A percentile compares a stretch with the other conserved stretches of the same genome.
phyloP scores from a whole-genome alignment of 2,113 vertebrate genomes.

The Brienomyrus longianalis region DNA sequence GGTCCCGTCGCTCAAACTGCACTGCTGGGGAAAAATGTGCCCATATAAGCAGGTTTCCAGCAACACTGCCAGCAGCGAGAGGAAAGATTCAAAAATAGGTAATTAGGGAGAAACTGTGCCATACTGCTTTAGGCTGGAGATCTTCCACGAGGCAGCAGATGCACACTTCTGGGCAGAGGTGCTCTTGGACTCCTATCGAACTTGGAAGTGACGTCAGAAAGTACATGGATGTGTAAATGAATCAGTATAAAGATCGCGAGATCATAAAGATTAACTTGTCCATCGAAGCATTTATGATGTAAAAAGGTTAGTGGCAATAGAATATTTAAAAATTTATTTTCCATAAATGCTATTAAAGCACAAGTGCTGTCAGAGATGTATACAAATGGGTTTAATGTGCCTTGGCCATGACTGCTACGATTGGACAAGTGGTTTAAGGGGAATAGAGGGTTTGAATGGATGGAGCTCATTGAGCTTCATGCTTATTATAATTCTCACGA shows the following conservation, averaged over 20 bases:
- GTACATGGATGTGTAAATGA: background rate
- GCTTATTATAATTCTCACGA: background rate
- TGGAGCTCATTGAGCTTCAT: background rate
- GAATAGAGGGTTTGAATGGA: background rate
- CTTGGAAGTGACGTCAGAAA: background rate
- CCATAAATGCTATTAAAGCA: background rate
- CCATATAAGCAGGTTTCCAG: background rate
- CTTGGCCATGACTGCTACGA: background rate
- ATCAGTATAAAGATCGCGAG: background rate
- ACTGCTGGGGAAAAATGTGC: background rate
- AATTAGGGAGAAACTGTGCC: background rate
- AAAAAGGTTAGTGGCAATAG: background rate
- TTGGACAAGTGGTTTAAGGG: background rate
- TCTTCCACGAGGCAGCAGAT: background rate
- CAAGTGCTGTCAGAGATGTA: background rate
- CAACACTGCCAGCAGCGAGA: background rate
- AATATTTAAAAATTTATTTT: background rate
- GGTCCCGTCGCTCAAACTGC: background rate
- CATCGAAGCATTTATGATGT: background rate
- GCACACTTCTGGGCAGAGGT: background rate
- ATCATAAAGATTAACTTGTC: background rate
- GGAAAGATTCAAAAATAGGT: background rate
- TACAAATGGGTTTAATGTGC: background rate
- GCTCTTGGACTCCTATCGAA: background rate
- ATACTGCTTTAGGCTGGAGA: background rate